These are phyloP conservation scores for Furnarius figulus DNA, from an alignment of 2,113 vertebrate genomes.

Conservation along the genomic window DNA sequence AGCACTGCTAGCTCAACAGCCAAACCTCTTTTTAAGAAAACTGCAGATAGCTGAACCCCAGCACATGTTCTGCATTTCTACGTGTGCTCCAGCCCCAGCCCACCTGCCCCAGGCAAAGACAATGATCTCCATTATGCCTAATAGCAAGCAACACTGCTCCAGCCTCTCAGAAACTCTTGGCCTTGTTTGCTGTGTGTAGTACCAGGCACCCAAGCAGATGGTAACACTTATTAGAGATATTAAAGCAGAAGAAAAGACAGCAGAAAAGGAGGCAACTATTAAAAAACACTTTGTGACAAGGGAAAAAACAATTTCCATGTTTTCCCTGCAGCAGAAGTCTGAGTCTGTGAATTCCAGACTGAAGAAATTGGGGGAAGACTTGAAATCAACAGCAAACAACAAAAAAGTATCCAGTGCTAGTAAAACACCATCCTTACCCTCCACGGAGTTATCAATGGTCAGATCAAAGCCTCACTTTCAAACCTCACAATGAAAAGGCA, in stretches of 20 bases:
- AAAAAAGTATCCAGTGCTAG: background rate
- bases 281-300: background rate
- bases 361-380: background rate
- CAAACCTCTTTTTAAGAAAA: background rate
- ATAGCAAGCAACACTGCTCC: background rate
- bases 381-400: background rate
- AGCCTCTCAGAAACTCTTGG: background rate
- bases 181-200: background rate
- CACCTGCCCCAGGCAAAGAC: constrained; percentile 51
- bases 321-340: constrained; percentile 17
- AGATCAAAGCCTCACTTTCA: background rate
- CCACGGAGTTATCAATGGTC: background rate
- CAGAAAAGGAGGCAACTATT: constrained; percentile 28
- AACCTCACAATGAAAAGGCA: background rate
- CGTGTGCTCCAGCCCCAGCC: background rate
- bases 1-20: background rate
- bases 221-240: constrained; percentile 48
- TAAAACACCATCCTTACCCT: background rate
- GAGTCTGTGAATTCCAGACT: constrained; percentile 14
- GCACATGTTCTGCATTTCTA: constrained; percentile 42
- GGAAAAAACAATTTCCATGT: background rate
- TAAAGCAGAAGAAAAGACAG: background rate
- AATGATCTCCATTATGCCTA: constrained; percentile 9
- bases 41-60: background rate
- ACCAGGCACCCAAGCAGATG: constrained; percentile 23